A percentile compares a stretch with the other conserved stretches of the same genome.
Evolutionary conservation across 2,888 invertebrate genomes (phyloP).

Genomic region (Caenorhabditis becei): DNA sequence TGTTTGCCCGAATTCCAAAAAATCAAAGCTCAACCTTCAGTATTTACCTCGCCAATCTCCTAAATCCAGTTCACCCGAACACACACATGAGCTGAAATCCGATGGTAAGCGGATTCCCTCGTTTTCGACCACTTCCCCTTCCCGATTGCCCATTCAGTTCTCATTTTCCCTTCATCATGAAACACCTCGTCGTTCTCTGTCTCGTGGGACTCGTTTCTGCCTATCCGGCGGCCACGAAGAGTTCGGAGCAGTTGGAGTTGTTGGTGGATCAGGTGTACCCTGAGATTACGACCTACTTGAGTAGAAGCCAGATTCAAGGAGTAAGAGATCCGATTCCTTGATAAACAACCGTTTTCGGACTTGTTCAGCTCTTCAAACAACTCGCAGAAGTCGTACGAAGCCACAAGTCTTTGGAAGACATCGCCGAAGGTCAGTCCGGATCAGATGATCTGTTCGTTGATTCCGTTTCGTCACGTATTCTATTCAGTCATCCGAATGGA

Average conservation of each 20-base stretch:
- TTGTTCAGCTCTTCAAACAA: slow-evolving; percentile 40
- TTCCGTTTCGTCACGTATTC: too few relatives aligned
- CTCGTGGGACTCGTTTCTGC: slow-evolving; percentile 7
- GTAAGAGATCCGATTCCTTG: neutral
- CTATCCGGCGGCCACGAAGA: slow-evolving; percentile 22
- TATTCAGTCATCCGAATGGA: too few relatives aligned
- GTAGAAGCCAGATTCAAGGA: slow-evolving; percentile 23
- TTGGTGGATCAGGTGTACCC: slow-evolving; percentile 55
- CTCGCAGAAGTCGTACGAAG: slow-evolving; percentile 26
- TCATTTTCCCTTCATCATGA: slow-evolving; percentile 32
- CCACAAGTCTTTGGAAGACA: slow-evolving; percentile 31
- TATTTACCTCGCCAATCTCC: neutral
- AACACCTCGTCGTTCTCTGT: slow-evolving; percentile 4
- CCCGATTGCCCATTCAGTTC: neutral
- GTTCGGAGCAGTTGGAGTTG: slow-evolving; percentile 43
- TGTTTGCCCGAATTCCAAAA: neutral
- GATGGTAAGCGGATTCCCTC: slow-evolving; percentile 34
- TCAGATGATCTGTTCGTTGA: neutral
- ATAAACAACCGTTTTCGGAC: too few relatives aligned
- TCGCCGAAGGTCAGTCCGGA: slow-evolving; percentile 34
- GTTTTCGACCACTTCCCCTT: neutral
- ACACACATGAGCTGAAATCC: slow-evolving; percentile 11
- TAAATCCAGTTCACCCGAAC: slow-evolving; percentile 2
- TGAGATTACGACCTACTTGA: slow-evolving; percentile 50
- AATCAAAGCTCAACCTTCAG: slow-evolving; percentile 1